These are phyloP conservation scores for Leptopilina boulardi DNA, from an alignment of 1,140 invertebrate genomes.

Conservation along the genomic window DNA sequence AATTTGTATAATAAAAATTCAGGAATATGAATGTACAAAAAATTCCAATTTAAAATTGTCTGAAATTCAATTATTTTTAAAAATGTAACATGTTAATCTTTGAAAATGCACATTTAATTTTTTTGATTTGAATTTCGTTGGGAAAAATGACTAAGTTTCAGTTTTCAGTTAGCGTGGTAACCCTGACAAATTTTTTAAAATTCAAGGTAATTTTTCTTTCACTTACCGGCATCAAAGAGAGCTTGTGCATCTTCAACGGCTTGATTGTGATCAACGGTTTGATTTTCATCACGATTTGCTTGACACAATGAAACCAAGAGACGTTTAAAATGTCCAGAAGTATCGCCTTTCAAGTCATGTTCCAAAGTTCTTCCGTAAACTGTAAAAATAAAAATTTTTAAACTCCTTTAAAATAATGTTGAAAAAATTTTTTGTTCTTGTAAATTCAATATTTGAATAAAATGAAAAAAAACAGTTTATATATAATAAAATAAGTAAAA, in stretches of 20 bases:
- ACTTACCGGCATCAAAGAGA: slow-evolving; percentile 79
- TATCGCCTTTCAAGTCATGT: slow-evolving; percentile 92
- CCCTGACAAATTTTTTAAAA: slow-evolving; percentile 13
- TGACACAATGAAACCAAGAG: slow-evolving; percentile 90
- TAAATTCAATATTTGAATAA: too few species aligned
- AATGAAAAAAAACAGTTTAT: too few species aligned
- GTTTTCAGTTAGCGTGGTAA: too few species aligned
- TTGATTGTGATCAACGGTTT: slow-evolving; percentile 76
- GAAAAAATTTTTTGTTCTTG: too few species aligned
- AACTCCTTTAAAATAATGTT: not conserved
- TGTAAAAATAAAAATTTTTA: slow-evolving; percentile 69
- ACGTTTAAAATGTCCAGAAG: slow-evolving; percentile 95
- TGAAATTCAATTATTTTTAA: too few species aligned
- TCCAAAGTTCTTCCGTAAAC: slow-evolving; percentile 92
- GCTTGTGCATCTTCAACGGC: slow-evolving; percentile 78
- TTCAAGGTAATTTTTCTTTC: not conserved
- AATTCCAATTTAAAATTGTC: not conserved
- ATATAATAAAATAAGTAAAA: too few species aligned
- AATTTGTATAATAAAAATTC: too few species aligned
- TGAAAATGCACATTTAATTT: too few species aligned
- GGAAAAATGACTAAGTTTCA: too few species aligned
- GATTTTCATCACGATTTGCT: slow-evolving; percentile 89
- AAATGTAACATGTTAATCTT: too few species aligned
- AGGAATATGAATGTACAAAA: too few species aligned
- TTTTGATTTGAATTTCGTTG: too few species aligned